Base-by-base conservation (phyloP, 2,113 vertebrate genomes). In the Polyodon spathula region DNA sequence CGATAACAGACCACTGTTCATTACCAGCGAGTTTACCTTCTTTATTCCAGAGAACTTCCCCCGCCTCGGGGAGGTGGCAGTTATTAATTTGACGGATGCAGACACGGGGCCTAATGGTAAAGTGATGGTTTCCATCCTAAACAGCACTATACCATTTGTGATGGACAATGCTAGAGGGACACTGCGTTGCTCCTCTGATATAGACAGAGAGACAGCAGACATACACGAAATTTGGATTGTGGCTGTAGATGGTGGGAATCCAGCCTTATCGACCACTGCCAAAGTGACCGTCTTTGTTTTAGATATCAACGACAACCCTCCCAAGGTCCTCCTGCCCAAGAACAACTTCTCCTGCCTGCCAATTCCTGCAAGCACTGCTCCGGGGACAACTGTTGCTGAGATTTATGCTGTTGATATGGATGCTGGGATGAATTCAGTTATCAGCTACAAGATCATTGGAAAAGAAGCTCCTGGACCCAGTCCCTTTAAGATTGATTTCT, bases 301-400 rank as follows among this genome's bases (percentile, higher is more conserved):
- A 65, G 86, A 88, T 63, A 63, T 86, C 67, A 88, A 88, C 62
- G 86, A 88, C 76, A 89, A 89, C 65, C 66, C 68, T 59, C 86
- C 86, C 16, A 75, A 78, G 60, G 79, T 89, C 38, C 73, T 89
- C 62, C 73, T 85, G 42, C 85, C 85, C 9, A 74, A 73, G 72
- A 86, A 67, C 63, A 89, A 86, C 63, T 70, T 76, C 42, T 81
- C 86, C 2, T 89, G 86, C 63, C 64, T 81, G 46, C 77, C 77
- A 1, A 66, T 89, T 51, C 68, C 79, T 2, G 75, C 78, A 0
- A 56, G 37, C 41, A 82, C 78, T 4, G 40, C n/a, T 1, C 41
- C 67, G 4, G 85, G 85, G 40, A 71, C 77, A 39, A 73, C 61
- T 6, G 55, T 89, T 7, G 78, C 83, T 55, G 81, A 81, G 66